Evolutionary conservation across 2,113 vertebrate genomes (phyloP).

Genomic region (Rhinolophus sinicus): DNA sequence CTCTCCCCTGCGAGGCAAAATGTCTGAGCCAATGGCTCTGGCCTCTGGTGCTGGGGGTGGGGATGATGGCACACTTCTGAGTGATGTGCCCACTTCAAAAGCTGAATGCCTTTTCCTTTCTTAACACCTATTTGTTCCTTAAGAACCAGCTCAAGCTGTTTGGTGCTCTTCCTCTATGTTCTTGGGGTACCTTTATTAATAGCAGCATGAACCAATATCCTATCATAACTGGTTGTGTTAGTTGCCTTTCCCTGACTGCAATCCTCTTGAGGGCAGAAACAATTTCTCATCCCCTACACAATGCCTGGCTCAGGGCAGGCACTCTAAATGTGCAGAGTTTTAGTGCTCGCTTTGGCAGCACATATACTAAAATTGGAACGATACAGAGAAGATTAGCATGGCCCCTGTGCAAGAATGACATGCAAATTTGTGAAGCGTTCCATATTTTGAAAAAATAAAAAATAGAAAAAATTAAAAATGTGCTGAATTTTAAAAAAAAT

Average conservation of each 20-base stretch:
- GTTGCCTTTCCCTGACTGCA: too few relatives aligned
- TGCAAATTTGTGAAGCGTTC: too few relatives aligned
- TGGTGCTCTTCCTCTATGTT: neutral
- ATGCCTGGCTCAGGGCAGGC: neutral
- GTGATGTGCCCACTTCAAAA: neutral
- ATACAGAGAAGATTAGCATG: too few relatives aligned
- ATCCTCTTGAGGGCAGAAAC: neutral
- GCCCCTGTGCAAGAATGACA: too few relatives aligned
- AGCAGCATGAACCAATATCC: neutral
- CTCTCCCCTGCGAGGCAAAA: neutral
- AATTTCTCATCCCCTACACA: neutral
- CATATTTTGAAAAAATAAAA: too few relatives aligned
- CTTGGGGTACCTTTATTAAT: neutral
- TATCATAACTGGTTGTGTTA: accelerated
- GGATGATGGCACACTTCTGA: neutral
- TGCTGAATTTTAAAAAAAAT: neutral
- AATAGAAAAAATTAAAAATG: neutral
- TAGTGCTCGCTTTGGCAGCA: neutral
- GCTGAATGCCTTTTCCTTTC: neutral
- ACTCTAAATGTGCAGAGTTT: neutral
- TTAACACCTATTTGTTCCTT: neutral
- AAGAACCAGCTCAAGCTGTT: neutral
- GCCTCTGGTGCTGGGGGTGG: neutral
- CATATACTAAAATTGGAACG: too few relatives aligned
- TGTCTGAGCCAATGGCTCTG: neutral